Base-by-base conservation (phyloP, 2,113 vertebrate genomes). In the Lepisosteus osseus region DNA sequence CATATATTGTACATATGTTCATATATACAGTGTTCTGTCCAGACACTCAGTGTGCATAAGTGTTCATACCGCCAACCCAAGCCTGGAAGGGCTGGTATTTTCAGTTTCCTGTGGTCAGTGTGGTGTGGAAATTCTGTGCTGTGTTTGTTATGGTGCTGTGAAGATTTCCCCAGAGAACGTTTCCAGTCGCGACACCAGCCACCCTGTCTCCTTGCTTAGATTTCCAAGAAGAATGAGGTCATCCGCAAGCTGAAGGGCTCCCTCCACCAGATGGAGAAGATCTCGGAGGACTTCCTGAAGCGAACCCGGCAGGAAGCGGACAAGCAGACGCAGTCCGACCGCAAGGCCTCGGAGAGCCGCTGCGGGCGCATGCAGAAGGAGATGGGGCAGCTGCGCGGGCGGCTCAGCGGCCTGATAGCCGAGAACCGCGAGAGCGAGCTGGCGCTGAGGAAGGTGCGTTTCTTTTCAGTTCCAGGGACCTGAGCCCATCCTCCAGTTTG, bases 361-460 rank as follows among this genome's bases (percentile, higher is more conserved):
- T 77, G 83, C 47, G 41, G 68, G n/a, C 75, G 74, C 68, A 74
- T 91, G 41, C 84, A 91, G 70, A 78, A 93, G 74, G 90, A 96
- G 0, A 17, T 86, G 2, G 76, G 87, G 69, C 69, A 61, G 47
- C 80, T 94, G 2, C 73, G 3, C n/a, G 61, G 68, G 0, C 88
- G 92, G 70, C 80, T 93, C 73, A 78, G 62, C 42, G 84, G 40
- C 12, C 72, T 92, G n/a, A 75, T 88, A 0, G 3, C 59, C 55
- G 86, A 94, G 77, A 87, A 96, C 75, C 81, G 79, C 14, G 77
- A 89, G 63, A 14, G 57, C 0, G 93, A 96, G 80, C 80, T 80
- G 78, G 68, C 68, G 0, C 86, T 95, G 54, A 85, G 90, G 61
- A 92, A 94, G 91, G 96, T 97, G 43, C 29, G 29, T 29, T 29